These are phyloP conservation scores for Drosophila oshimai DNA, from an alignment of 1,140 invertebrate genomes.

Conservation along the genomic window DNA sequence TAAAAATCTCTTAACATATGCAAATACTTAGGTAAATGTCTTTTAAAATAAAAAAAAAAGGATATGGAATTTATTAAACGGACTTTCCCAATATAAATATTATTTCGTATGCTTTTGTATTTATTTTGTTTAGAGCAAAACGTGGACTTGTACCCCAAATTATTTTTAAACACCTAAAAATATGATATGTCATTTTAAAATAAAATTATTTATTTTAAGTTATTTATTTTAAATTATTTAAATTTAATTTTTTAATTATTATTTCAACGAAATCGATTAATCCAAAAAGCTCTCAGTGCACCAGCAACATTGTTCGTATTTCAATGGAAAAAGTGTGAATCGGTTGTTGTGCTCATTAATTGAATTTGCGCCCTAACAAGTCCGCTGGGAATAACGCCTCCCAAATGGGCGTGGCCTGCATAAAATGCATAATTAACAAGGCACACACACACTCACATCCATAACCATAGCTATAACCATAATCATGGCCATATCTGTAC, in stretches of 20 bases:
- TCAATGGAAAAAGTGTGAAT: slow-evolving; percentile 13
- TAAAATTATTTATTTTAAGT: too few relatives aligned
- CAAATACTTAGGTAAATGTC: too few relatives aligned
- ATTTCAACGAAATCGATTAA: neutral
- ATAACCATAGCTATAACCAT: neutral
- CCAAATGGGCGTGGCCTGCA: slow-evolving; percentile 6
- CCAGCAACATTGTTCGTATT: neutral
- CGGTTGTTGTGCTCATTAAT: slow-evolving; percentile 56
- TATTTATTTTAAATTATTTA: neutral
- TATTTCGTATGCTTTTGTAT: too few relatives aligned
- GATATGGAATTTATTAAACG: too few relatives aligned
- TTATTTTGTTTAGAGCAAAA: too few relatives aligned
- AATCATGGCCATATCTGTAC: slow-evolving; percentile 7
- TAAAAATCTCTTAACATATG: too few relatives aligned
- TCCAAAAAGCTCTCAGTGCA: neutral
- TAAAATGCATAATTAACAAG: slow-evolving; percentile 30
- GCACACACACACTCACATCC: neutral
- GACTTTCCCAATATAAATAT: too few relatives aligned
- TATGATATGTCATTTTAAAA: too few relatives aligned
- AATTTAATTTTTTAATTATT: neutral
- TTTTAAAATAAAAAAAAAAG: too few relatives aligned
- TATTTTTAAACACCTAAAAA: too few relatives aligned
- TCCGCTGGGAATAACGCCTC: slow-evolving; percentile 17
- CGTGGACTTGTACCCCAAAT: too few relatives aligned
- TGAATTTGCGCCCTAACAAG: slow-evolving; percentile 70